Conservation (phyloP, 2,888 invertebrate genomes). For the Anticlea derivata region DNA sequence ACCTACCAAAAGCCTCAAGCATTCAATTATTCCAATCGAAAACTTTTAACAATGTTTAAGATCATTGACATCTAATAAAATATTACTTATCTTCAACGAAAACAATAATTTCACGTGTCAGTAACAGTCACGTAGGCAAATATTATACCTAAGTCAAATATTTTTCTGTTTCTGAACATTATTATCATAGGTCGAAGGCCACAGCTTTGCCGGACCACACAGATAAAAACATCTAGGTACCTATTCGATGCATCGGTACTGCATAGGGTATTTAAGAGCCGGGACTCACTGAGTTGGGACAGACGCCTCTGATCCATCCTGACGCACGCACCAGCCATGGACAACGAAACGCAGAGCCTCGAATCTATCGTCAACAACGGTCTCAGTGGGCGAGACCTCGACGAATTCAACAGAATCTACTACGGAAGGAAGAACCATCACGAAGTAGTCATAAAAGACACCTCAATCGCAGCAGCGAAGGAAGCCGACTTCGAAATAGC, state of each 20-base stretch:
- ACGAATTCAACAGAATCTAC: constrained; percentile 76
- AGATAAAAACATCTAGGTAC: constrained; percentile 49
- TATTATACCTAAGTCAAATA: constrained; percentile 61
- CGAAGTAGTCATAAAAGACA: constrained; percentile 68
- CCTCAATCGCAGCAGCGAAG: constrained; percentile 81
- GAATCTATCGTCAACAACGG: constrained; percentile 73
- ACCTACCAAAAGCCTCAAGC: no score
- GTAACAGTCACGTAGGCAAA: constrained; percentile 42
- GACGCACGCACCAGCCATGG: constrained; percentile 56
- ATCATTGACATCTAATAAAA: constrained; percentile 17
- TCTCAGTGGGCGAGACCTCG: constrained; percentile 68
- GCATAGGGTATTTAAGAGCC: constrained; percentile 61
- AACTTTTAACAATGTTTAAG: constrained; percentile 12
- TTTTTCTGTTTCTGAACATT: constrained; percentile 60
- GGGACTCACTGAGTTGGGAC: constrained; percentile 41
- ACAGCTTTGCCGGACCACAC: constrained; percentile 55
- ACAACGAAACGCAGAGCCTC: constrained; percentile 72
- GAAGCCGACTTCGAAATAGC: constrained; percentile 82
- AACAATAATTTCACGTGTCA: constrained; percentile 30
- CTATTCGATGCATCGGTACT: constrained; percentile 50
- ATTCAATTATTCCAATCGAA: no score
- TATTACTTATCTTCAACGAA: constrained; percentile 10
- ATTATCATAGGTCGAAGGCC: constrained; percentile 70
- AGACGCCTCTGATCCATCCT: constrained; percentile 44
- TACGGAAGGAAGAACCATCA: constrained; percentile 68